phyloP scores from a whole-genome alignment of 35 echinoderm and acorn worm genomes.

The Apostichopus parvimensis region DNA sequence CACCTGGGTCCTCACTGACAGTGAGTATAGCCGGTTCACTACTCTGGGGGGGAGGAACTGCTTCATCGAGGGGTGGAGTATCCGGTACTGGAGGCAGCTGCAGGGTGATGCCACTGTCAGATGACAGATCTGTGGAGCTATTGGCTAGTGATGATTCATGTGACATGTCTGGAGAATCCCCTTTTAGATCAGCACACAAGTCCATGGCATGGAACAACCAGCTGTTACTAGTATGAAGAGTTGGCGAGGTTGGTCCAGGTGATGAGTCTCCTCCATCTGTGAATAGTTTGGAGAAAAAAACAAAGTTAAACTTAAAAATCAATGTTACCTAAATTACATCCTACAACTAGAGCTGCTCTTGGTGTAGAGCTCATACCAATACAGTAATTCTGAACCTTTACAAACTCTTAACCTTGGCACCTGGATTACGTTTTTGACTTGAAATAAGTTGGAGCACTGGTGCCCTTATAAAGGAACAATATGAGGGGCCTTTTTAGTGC shows the following conservation, averaged over 20 bases:
- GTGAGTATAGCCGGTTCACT: slow-evolving; percentile 39
- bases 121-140: slow-evolving; percentile 60
- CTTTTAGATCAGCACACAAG: slow-evolving; percentile 85
- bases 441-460: too few relatives aligned
- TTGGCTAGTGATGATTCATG: slow-evolving; percentile 39
- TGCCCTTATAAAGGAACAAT: too few relatives aligned
- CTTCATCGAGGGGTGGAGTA: background rate
- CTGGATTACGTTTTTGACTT: too few relatives aligned
- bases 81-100: slow-evolving; percentile 53
- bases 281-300: background rate
- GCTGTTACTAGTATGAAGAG: slow-evolving; percentile 84
- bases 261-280: background rate
- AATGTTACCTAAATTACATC: too few relatives aligned
- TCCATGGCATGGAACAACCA: slow-evolving; percentile 99
- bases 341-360: too few relatives aligned
- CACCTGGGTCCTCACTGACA: slow-evolving; percentile 24
- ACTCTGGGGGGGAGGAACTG: background rate
- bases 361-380: too few relatives aligned
- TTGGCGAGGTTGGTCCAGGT: background rate
- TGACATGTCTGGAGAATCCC: slow-evolving; percentile 61
- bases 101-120: slow-evolving; percentile 80
- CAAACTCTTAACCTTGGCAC: too few relatives aligned
- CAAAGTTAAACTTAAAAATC: too few relatives aligned
- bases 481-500: too few relatives aligned
- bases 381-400: too few relatives aligned